Evolutionary conservation across 1,140 invertebrate species (phyloP), one percentile per base, ranked within the genome.

Genomic region (Steinernema feltiae): DNA sequence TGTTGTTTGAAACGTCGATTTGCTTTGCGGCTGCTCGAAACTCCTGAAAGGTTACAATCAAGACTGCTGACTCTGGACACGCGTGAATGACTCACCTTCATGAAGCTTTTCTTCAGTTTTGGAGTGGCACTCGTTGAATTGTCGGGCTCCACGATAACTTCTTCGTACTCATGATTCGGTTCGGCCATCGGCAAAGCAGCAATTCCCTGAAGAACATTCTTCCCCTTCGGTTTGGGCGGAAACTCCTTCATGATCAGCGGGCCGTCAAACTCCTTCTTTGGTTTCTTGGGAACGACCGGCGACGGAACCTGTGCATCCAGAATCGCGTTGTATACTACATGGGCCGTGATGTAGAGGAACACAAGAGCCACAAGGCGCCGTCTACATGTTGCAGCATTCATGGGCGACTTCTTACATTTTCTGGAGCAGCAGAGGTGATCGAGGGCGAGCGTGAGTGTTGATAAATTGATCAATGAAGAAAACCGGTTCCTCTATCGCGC

Each of bases 1-100:
- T 31, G 21, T 81, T n/a, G 7, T 69, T 75, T 29, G 48, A 32
- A 21, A 71, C 69, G 18, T 73, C 41, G 30, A 84, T 74, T 69
- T 72, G 53, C 72, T 73, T 71, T 1, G 81, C 82, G 7, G 24
- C 12, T 21, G 12, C 7, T 3, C 24, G 53, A 27, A 63, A 63
- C 24, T 63, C 24, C 53, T 63, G 24, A 27, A 63, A 63, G 18
- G 18, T 7, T 18, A 41, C 35, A 18, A 18, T 41, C 7, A 41
- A 41, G 18, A 41, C n/a, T n/a, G n/a, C n/a, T n/a, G n/a, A n/a
- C n/a, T n/a, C 53, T 17, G 15, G 7, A 17, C 53, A 27, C 24
- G 7, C 24, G 3, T 15, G 15, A 63, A 27, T 63, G 41, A 46
- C 41, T 27, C 24, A 63, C 53, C 53, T 63, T 63, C 12, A 63